phyloP scores from a whole-genome alignment of 2,797 vertebrate species.

The Spizella passerina region DNA sequence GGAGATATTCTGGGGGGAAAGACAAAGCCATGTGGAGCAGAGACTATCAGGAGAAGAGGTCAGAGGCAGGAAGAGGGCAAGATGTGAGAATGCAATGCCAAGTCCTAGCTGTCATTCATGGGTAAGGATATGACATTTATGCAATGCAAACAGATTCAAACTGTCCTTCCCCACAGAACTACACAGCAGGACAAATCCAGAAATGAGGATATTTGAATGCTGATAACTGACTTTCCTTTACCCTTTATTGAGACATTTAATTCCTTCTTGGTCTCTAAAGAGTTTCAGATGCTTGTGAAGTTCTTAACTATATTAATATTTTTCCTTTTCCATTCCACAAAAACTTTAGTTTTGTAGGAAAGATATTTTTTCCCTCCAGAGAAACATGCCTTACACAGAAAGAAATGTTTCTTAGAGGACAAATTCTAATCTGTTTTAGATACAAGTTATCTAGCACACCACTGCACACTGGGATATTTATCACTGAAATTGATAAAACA shows the following conservation, averaged over 20 bases:
- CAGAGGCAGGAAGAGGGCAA: neutral
- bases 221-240: neutral
- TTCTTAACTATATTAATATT: neutral
- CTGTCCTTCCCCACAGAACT: neutral
- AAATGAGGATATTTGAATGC: neutral
- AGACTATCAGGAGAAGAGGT: neutral
- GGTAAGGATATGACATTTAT: neutral
- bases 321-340: neutral
- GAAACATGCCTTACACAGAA: neutral
- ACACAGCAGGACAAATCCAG: neutral
- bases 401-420: neutral
- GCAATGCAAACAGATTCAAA: neutral
- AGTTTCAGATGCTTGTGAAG: neutral
- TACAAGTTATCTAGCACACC: neutral
- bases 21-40: neutral
- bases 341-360: neutral
- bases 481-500: neutral
- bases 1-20: neutral
- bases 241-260: neutral
- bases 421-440: neutral
- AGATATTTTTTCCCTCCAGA: neutral
- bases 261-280: constrained; percentile 1
- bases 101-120: neutral
- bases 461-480: neutral
- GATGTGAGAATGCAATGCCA: neutral